Conservation (phyloP, 2,888 invertebrate genomes). For the Aporophyla lueneburgensis region DNA sequence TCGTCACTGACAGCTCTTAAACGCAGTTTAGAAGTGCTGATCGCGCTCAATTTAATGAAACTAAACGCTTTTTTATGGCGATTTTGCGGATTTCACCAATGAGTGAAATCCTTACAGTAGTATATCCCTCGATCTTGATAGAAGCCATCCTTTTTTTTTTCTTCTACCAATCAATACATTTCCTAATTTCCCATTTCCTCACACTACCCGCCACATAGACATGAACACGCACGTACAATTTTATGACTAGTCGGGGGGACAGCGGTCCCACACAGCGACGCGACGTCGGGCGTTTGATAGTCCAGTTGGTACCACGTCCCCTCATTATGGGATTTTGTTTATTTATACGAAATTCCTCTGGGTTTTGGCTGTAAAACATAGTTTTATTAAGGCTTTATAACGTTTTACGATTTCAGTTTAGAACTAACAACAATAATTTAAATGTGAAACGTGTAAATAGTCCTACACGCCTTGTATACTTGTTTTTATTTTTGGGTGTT, state of each 20-base stretch:
- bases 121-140: too few relatives aligned
- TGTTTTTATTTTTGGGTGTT: not conserved
- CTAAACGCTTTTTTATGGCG: too few relatives aligned
- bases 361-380: slow-evolving; percentile 32
- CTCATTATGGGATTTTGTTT: slow-evolving; percentile 45
- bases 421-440: not conserved
- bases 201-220: slow-evolving; percentile 23
- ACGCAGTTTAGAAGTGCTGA: too few relatives aligned
- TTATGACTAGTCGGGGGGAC: slow-evolving; percentile 44
- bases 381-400: slow-evolving; percentile 30
- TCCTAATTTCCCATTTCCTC: not conserved
- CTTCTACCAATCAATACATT: not conserved
- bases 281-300: slow-evolving; percentile 39
- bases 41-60: too few relatives aligned
- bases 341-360: slow-evolving; percentile 28
- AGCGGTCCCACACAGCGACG: slow-evolving; percentile 22
- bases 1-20: too few relatives aligned
- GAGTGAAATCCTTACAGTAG: not conserved
- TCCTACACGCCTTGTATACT: too few relatives aligned
- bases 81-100: too few relatives aligned
- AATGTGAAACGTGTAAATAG: slow-evolving; percentile 3
- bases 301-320: slow-evolving; percentile 15
- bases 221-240: slow-evolving; percentile 54
- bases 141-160: not conserved
- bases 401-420: slow-evolving; percentile 40